A percentile compares a stretch with the other conserved stretches of the same genome.
phyloP scores from a whole-genome alignment of 2,797 vertebrate genomes.

The Gymnoscopelus microlampas region DNA sequence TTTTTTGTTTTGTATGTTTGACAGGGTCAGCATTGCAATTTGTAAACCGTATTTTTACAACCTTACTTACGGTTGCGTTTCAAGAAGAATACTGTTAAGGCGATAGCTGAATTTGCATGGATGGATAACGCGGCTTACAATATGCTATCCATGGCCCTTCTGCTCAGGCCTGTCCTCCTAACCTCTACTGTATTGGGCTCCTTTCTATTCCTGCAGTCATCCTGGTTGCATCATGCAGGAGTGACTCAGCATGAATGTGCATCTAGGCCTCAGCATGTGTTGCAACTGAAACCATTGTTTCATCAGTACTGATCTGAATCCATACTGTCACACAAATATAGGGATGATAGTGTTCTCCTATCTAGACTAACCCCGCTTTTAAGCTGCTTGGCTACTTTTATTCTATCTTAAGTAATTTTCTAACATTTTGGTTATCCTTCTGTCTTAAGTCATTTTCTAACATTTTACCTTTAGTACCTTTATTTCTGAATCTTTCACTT shows the following conservation, averaged over 20 bases:
- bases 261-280: no score
- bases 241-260: conserved; percentile 58
- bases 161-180: conserved; percentile 13
- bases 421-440: neutral
- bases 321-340: no score
- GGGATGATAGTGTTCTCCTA: no score
- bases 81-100: neutral
- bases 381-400: neutral
- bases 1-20: conserved; percentile 7
- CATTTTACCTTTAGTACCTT: neutral
- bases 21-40: conserved; percentile 70
- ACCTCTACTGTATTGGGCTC: conserved; percentile 16
- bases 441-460: neutral
- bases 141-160: neutral
- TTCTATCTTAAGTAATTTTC: neutral
- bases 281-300: neutral
- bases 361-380: conserved; percentile 20
- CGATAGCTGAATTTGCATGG: neutral
- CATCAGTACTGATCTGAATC: neutral
- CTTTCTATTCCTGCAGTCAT: conserved; percentile 23
- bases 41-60: neutral
- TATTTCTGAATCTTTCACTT: neutral
- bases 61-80: neutral
- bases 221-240: conserved; percentile 37
- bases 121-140: conserved; percentile 10